Conservation (phyloP, 92 coral and sea anemone species). For the Palythoa grandiflora region DNA sequence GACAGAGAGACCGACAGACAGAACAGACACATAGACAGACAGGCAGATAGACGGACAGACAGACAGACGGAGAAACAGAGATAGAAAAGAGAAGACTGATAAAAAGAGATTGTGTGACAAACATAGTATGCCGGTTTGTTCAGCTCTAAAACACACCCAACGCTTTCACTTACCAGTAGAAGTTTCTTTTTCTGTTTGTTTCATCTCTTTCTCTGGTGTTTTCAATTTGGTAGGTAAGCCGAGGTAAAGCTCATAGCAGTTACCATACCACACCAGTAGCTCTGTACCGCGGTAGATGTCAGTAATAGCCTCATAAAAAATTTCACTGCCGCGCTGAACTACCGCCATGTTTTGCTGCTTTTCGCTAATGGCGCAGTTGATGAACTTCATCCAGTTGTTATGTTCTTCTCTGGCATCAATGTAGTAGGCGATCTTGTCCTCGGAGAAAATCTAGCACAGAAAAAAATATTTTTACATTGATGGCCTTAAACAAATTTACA, state of each 20-base stretch:
- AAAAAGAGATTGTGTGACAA: neutral
- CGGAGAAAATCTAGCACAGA: constrained; percentile 60
- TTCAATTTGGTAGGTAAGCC: constrained; percentile 90
- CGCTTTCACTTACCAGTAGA: constrained; percentile 5
- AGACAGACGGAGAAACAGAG: no score
- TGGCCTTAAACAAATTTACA: no score
- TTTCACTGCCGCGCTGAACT: constrained; percentile 88
- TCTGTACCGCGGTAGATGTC: constrained; percentile 88
- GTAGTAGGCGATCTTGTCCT: constrained; percentile 76
- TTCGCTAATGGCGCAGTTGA: constrained; percentile 84
- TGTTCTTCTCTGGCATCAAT: constrained; percentile 89
- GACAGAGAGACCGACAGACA: no score
- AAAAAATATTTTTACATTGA: neutral
- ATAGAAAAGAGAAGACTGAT: neutral
- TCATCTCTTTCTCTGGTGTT: constrained; percentile 45
- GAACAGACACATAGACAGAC: no score
- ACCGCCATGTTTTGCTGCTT: constrained; percentile 90
- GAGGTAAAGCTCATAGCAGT: constrained; percentile 88
- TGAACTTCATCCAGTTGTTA: constrained; percentile 95
- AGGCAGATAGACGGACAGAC: no score
- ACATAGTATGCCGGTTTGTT: neutral
- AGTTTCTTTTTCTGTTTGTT: constrained; percentile 29
- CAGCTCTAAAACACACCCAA: no score
- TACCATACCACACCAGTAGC: constrained; percentile 96
- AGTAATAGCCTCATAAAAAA: constrained; percentile 82